Base-by-base conservation (phyloP, 2,113 vertebrate genomes). In the Megalops atlanticus region DNA sequence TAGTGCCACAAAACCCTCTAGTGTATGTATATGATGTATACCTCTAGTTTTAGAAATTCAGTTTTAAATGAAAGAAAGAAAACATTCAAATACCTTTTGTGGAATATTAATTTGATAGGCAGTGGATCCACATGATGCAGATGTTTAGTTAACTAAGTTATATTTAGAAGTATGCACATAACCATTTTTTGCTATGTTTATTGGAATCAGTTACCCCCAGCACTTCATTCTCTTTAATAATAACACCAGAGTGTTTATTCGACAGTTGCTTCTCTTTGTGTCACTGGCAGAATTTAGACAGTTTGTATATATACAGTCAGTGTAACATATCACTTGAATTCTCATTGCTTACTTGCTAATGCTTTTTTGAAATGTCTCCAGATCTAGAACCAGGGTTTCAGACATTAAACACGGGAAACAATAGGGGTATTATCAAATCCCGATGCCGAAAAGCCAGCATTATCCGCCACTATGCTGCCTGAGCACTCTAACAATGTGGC, bases 271-370 rank as follows among this genome's bases (percentile, higher is more conserved):
- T 70, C 27, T 70, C 18, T 75, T 78, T 85, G 84, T 87, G 78
- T 27, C 1, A 27, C 10, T 83, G 85, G 86, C 88, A 87, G 84
- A 88, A 78, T 83, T 31, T 64, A 10, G 0, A 64, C 58, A 64
- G 58, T 64, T 27, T 5, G 58, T 27, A 6, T 64, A 64, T 24
- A 11, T 31, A 31, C n/a, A 64, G 11, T 11, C 6, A 4, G 31
- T 64, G 58, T 5, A 27, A n/a, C 38, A 2, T 58, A 15, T 35
- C 52, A 40, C 3, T 39, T 38, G n/a, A 64, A 64, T 64, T 64
- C 7, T 64, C 58, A 31, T 31, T n/a, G 36, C 24, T 18, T 31
- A 31, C 7, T 41, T 36, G 2, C 4, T 35, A 31, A 77, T 40
- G 76, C 35, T 38, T 58, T 4, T 10, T 64, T n/a, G 35, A 38